A percentile compares a stretch with the other conserved stretches of the same genome.
These are phyloP conservation scores for Parnassius apollo DNA, from an alignment of 2,888 invertebrate species.

Conservation along the genomic window DNA sequence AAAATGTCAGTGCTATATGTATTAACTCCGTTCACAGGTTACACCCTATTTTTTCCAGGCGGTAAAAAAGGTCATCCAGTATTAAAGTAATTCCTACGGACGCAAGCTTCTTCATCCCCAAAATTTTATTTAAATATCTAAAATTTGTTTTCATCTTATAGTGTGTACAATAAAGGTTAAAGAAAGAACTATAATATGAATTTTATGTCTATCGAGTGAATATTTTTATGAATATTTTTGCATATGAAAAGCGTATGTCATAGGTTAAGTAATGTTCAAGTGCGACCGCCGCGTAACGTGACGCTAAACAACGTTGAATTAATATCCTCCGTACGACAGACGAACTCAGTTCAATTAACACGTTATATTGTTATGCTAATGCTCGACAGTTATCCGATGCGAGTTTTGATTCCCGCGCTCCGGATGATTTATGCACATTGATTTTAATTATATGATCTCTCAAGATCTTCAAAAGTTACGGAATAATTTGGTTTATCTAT, in stretches of 20 bases:
- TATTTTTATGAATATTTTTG: not conserved
- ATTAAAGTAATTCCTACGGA: too few species aligned
- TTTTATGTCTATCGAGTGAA: too few species aligned
- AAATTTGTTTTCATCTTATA: too few species aligned
- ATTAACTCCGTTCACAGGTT: too few species aligned
- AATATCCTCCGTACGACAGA: not conserved
- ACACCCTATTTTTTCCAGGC: too few species aligned
- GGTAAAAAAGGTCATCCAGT: too few species aligned
- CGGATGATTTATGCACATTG: not conserved
- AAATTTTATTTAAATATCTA: too few species aligned
- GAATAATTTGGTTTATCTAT: not conserved
- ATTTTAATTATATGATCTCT: not conserved
- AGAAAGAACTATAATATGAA: too few species aligned
- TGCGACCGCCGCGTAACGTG: not conserved
- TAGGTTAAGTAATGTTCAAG: not conserved
- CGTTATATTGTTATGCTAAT: slow-evolving; percentile 1
- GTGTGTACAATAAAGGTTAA: too few species aligned
- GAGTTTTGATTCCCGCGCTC: not conserved
- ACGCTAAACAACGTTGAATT: not conserved
- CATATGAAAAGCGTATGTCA: not conserved
- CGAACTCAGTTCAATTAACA: not conserved
- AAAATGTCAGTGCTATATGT: too few species aligned
- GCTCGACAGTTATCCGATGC: not conserved
- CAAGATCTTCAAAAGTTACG: not conserved
- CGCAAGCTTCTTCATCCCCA: too few species aligned